Base-by-base conservation (phyloP, 2,888 invertebrate genomes). In the Poecilobothrus nobilitatus region DNA sequence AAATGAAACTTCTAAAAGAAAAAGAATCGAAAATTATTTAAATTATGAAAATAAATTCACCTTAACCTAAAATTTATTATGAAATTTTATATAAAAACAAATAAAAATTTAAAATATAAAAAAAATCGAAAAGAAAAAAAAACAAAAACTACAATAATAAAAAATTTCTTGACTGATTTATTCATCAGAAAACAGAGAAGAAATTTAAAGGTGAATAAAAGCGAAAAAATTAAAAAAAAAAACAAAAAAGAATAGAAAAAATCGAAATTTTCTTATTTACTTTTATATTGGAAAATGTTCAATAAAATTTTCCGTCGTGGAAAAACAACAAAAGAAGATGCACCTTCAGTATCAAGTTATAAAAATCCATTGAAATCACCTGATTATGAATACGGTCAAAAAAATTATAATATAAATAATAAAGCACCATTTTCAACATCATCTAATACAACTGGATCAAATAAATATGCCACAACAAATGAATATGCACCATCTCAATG, bases 231-330 rank as follows among this genome's bases (percentile, higher is more conserved):
- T 2, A 15, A 18, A 53, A 53, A 53, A 53, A 6, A 44, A 15
- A 44, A 44, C 12, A 53, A 53, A 53, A 18, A 12, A 53, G 15
- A 53, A 53, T 18, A 6, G n/a, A 9, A 53, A 18, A 53, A 53
- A 53, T 53, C 53, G 53, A 53, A 15, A 53, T 12, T 53, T 18
- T 53, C 7, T 53, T 12, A 53, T 18, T 18, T 53, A 27, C 2
- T 15, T 53, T 53, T 18, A 53, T 12, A 53, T 6, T 53, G 18
- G 18, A 53, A 53, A 53, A 53, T 53, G 53, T 53, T 53, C 18
- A 53, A 53, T 53, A 53, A 53, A 53, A 53, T 53, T 53, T 53
- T 53, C 18, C 53, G 53, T 53, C 53, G 53, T n/a, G 53, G 53
- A 6, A 53, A 53, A 18, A 53, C 53, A 53, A 18, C 53, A 53